Percentiles rank a stretch among this genome's conserved stretches.
Evolutionary conservation across 1,140 invertebrate genomes (phyloP).

Genomic region (Leptoteleia sp.): DNA sequence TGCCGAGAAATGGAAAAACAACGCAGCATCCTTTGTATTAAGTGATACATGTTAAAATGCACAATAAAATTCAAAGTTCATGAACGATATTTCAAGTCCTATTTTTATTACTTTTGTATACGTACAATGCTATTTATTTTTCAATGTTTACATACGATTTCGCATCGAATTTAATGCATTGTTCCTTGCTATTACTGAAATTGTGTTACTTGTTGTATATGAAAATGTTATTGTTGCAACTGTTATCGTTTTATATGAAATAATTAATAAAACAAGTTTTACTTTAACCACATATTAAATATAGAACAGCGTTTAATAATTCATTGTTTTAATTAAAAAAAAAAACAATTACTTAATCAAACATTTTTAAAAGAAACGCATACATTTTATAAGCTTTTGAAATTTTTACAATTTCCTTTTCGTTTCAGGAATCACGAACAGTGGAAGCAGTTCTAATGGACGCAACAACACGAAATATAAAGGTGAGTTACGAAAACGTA

Average conservation of each 20-base stretch:
- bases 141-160: neutral
- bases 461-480: constrained; percentile 72
- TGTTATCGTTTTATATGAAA: too few relatives aligned
- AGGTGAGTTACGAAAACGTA: constrained; percentile 67
- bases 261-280: too few relatives aligned
- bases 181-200: too few relatives aligned
- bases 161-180: neutral
- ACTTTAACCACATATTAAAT: too few relatives aligned
- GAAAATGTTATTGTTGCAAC: too few relatives aligned
- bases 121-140: constrained; percentile 12
- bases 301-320: too few relatives aligned
- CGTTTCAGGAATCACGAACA: constrained; percentile 71
- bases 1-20: constrained; percentile 50
- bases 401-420: constrained; percentile 60
- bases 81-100: constrained; percentile 16
- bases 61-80: constrained; percentile 36
- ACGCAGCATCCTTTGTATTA: constrained; percentile 30
- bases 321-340: neutral
- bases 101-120: constrained; percentile 13
- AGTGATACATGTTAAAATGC: constrained; percentile 42
- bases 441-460: constrained; percentile 68
- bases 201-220: too few relatives aligned
- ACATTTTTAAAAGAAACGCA: constrained; percentile 8
- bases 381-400: constrained; percentile 30
- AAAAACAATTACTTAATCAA: neutral